Evolutionary conservation across 2,888 invertebrate species (phyloP).

Genomic region (Hirtodrosophila confusa): DNA sequence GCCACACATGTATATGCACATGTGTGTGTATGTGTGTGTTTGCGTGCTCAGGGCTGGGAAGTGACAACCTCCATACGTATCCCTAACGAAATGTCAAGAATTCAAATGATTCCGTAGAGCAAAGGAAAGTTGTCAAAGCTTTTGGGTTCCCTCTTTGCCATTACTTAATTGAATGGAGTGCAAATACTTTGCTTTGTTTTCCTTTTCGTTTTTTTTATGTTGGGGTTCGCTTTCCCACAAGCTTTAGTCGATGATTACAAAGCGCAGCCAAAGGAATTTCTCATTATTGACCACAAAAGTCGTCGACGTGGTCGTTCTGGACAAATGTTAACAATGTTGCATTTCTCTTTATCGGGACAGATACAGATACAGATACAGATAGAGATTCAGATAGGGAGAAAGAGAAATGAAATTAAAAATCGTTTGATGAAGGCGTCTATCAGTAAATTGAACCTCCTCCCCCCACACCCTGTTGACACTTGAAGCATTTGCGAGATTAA

Average conservation of each 20-base stretch:
- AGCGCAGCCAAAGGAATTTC: slow-evolving; percentile 71
- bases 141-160: slow-evolving; percentile 39
- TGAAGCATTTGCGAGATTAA: slow-evolving; percentile 56
- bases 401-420: slow-evolving; percentile 71
- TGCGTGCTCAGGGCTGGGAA: neutral
- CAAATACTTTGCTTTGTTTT: slow-evolving; percentile 63
- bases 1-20: slow-evolving; percentile 22
- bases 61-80: neutral
- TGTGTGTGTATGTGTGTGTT: slow-evolving; percentile 1
- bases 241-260: slow-evolving; percentile 52
- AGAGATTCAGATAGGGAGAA: slow-evolving; percentile 1
- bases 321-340: slow-evolving; percentile 61
- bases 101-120: slow-evolving; percentile 64
- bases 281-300: slow-evolving; percentile 76
- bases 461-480: slow-evolving; percentile 29
- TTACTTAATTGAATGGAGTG: slow-evolving; percentile 76
- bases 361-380: slow-evolving; percentile 23
- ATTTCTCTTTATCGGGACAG: slow-evolving; percentile 33
- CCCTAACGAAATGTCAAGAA: slow-evolving; percentile 55
- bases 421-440: slow-evolving; percentile 65
- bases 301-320: slow-evolving; percentile 30
- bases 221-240: slow-evolving; percentile 4
- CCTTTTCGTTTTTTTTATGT: neutral
- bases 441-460: slow-evolving; percentile 35
- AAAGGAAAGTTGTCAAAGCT: slow-evolving; percentile 48